Base-by-base conservation (phyloP, 2,113 vertebrate genomes). In the Stictonetta naevosa region DNA sequence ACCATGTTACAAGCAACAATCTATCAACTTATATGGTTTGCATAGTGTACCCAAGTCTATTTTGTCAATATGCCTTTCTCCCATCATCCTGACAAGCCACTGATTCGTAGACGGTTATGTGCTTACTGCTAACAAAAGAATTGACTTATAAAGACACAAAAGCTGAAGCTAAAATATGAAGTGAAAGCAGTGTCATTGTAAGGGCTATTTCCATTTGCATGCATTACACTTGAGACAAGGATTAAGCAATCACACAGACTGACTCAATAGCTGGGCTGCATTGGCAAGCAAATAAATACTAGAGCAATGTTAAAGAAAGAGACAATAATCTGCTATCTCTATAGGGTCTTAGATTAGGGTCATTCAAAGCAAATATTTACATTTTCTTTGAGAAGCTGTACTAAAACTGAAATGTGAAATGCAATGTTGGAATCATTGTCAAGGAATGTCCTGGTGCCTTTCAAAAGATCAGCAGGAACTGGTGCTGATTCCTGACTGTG, bases 1-100 rank as follows among this genome's bases (percentile, higher is more conserved):
- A 29, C 4, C 22, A 14, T n/a, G 19, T 52, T 52, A 59, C 0
- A 0, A 75, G n/a, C 5, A 72, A 11, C 22, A 58, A 7, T 16
- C 12, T 77, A 80, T 77, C 28, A 69, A 60, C 8, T 66, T 40
- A 21, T 0, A 42, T 25, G 4, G 6, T 81, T 52, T 83, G 22
- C 18, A 11, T 20, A 40, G 22, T 13, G 7, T 71, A 53, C 38
- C 11, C 23, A 53, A 82, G 22, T 6, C 40, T 28, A 9, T 59
- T 80, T 90, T 83, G 40, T 69, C 44, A 58, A 28, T 55, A 33
- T 26, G 33, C 13, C 21, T 58, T 86, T 74, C 18, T 90, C 40
- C 14, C 5, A 5, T 44, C 40, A n/a, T 64, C 72, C 36, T 86
- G n/a, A 74, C 50, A 90, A 83, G 48, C 9, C 23, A 68, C 13